Percentiles rank a stretch among this genome's conserved stretches.
Conservation (phyloP, 2,888 invertebrate genomes). For the Trichopoda pennipes region DNA sequence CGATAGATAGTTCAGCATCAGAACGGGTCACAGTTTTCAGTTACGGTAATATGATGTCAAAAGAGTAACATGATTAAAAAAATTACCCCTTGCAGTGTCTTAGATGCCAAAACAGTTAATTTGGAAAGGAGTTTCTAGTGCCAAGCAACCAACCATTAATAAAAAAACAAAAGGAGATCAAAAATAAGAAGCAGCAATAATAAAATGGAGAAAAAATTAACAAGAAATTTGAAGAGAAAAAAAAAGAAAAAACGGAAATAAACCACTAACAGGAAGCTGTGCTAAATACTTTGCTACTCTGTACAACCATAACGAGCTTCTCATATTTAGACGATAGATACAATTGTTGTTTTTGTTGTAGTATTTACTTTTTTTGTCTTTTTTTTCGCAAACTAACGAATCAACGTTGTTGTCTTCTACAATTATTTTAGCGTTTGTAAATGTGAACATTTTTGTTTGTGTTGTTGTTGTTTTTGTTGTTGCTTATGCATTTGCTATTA, state of each 20-base stretch:
- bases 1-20: not conserved
- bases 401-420: conserved; percentile 17
- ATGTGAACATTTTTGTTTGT: not conserved
- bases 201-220: not conserved
- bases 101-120: conserved; percentile 4
- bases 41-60: conserved; percentile 61
- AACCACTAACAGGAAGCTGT: conserved; percentile 67
- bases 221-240: not conserved
- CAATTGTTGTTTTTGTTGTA: conserved; percentile 21
- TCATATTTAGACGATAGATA: conserved; percentile 38
- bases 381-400: conserved; percentile 26
- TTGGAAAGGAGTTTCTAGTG: not conserved
- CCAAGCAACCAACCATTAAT: not conserved
- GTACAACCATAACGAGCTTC: conserved; percentile 53
- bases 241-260: conserved; percentile 54
- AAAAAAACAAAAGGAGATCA: not conserved
- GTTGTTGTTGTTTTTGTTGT: not conserved
- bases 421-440: conserved; percentile 38
- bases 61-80: conserved; percentile 2
- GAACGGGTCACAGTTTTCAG: not conserved
- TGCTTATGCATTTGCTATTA: not conserved
- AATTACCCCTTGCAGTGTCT: conserved; percentile 1
- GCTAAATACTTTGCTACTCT: conserved; percentile 68
- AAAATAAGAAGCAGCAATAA: conserved; percentile 23
- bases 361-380: conserved; percentile 3